phyloP scores from a whole-genome alignment of 2,113 vertebrate genomes.

The Vulpes lagopus region DNA sequence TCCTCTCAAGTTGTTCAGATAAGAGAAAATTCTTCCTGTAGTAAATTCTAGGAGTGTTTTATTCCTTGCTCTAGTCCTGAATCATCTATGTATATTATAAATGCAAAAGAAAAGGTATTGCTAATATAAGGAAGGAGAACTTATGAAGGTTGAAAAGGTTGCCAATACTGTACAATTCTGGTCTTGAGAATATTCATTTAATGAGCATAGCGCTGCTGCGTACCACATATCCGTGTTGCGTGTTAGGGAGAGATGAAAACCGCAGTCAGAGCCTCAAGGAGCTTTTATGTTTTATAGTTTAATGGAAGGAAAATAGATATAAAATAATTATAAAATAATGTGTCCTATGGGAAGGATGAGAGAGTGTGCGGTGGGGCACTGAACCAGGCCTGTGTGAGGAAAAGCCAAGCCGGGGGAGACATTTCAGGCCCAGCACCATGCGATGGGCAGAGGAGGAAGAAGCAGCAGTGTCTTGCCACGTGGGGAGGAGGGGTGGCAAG shows the following conservation, averaged over 20 bases:
- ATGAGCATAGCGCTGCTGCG: background rate
- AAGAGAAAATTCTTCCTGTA: background rate
- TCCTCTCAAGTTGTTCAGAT: background rate
- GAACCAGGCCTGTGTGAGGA: background rate
- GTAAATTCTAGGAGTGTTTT: conserved; percentile 28
- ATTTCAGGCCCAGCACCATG: background rate
- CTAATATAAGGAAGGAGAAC: background rate
- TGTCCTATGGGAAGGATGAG: background rate
- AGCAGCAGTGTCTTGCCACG: rapidly evolving
- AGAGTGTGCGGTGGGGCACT: background rate
- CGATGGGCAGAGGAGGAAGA: no score
- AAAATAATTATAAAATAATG: background rate
- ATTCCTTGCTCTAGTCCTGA: conserved; percentile 4
- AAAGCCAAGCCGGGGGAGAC: background rate
- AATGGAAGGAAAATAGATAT: background rate
- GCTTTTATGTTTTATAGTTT: background rate
- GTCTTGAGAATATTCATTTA: background rate
- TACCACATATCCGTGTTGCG: background rate
- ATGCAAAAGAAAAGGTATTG: background rate
- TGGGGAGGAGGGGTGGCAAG: no score
- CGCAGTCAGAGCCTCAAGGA: background rate
- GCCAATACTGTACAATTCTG: background rate
- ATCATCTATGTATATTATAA: background rate
- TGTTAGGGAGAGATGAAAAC: background rate
- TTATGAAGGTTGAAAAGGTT: background rate